Conservation (phyloP, 1,140 invertebrate species). For the Plectrocnemia conspersa region DNA sequence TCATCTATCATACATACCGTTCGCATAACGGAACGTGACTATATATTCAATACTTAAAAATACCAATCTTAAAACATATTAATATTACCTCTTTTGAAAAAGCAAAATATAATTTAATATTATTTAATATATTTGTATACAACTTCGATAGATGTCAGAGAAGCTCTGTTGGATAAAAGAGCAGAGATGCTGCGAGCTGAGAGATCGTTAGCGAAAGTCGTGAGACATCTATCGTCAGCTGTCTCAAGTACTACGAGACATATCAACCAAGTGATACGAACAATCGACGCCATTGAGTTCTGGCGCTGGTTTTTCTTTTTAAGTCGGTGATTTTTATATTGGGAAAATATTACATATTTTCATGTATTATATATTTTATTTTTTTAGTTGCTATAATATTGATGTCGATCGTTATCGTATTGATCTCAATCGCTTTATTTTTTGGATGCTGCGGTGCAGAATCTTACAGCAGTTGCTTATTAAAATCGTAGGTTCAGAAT, state of each 20-base stretch:
- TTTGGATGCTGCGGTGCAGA: constrained; percentile 48
- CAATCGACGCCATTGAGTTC: constrained; percentile 30
- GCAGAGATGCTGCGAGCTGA: constrained; percentile 21
- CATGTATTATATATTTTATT: constrained; percentile 19
- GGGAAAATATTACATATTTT: neutral
- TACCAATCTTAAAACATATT: too few species aligned
- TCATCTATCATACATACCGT: too few species aligned
- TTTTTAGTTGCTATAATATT: constrained; percentile 43
- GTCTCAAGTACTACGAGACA: constrained; percentile 20
- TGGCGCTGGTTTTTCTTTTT: constrained; percentile 35
- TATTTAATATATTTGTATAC: too few species aligned
- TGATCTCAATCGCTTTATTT: constrained; percentile 41
- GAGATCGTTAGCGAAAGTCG: constrained; percentile 23
- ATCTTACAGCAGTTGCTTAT: constrained; percentile 43
- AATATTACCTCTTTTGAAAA: too few species aligned
- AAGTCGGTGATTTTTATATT: constrained; percentile 15
- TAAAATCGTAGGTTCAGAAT: constrained; percentile 47
- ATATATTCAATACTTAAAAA: too few species aligned
- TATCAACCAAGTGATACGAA: constrained; percentile 19
- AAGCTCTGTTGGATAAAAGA: constrained; percentile 23
- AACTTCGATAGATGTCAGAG: constrained; percentile 27
- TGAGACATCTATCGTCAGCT: constrained; percentile 29
- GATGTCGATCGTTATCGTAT: constrained; percentile 41
- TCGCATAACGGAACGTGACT: too few species aligned
- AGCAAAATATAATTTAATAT: too few species aligned